A percentile compares a stretch with the other conserved stretches of the same genome.
phyloP scores from a whole-genome alignment of 2,797 vertebrate genomes.

The Morelia viridis region DNA sequence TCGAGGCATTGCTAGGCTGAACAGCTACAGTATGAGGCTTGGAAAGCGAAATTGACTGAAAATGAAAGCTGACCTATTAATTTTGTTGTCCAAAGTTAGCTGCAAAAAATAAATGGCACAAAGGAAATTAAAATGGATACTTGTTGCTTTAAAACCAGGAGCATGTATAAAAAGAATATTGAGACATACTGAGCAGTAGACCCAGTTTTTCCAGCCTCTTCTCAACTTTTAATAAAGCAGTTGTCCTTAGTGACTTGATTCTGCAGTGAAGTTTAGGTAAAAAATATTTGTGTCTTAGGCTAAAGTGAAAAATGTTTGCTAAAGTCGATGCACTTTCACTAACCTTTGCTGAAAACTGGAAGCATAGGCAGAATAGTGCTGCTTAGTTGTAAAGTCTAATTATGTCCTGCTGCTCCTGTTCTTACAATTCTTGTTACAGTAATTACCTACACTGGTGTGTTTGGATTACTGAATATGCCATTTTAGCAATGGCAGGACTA shows the following conservation, averaged over 20 bases:
- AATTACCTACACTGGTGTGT: neutral
- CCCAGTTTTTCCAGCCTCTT: neutral
- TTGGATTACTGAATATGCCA: neutral
- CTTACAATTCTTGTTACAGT: neutral
- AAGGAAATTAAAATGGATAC: constrained; percentile 28
- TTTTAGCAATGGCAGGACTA: neutral
- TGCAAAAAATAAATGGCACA: neutral
- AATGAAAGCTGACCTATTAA: constrained; percentile 36
- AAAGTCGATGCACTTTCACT: neutral
- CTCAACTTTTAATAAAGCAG: neutral
- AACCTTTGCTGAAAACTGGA: neutral
- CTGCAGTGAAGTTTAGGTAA: neutral
- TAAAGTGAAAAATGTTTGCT: neutral
- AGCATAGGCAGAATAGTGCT: no score
- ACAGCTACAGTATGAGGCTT: constrained; percentile 38
- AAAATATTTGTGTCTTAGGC: neutral
- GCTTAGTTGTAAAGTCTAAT: neutral
- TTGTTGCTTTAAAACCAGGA: neutral
- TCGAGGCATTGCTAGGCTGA: neutral
- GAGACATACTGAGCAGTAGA: neutral
- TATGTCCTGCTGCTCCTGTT: neutral
- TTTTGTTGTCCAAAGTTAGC: constrained; percentile 12
- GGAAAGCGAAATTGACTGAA: constrained; percentile 43
- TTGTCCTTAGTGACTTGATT: neutral
- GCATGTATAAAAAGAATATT: neutral